phyloP scores from a whole-genome alignment of 2,797 vertebrate species.

The Gadopsis bispinosus region DNA sequence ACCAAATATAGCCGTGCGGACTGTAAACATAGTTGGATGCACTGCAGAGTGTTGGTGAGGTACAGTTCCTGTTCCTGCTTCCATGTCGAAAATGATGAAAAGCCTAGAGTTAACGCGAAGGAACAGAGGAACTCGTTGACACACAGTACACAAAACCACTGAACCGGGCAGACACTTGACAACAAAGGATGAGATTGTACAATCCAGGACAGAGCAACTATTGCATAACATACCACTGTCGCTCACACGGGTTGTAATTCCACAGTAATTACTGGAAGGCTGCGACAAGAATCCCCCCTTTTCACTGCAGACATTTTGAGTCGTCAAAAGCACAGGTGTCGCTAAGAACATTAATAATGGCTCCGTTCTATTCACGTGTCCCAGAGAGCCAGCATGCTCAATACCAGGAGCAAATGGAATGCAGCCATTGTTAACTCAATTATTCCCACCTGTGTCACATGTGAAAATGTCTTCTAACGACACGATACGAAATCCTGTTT shows the following conservation, averaged over 20 bases:
- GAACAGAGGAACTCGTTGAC: conserved; percentile 56
- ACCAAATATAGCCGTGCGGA: conserved; percentile 52
- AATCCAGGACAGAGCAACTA: conserved; percentile 23
- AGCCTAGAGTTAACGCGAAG: conserved; percentile 33
- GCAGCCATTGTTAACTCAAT: background rate
- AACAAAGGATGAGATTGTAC: conserved; percentile 49
- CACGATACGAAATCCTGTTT: background rate
- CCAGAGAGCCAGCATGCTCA: background rate
- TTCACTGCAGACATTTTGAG: conserved; percentile 3
- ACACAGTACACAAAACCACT: conserved; percentile 42
- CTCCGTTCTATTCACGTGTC: background rate
- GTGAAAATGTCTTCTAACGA: background rate
- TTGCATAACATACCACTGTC: conserved; percentile 35
- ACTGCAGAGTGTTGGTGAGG: conserved; percentile 14
- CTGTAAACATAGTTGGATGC: conserved; percentile 29
- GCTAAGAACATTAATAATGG: background rate
- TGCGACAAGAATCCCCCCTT: background rate
- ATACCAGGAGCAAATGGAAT: background rate
- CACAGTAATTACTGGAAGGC: conserved; percentile 17
- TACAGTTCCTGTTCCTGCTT: conserved; percentile 20
- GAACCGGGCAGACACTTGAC: conserved; percentile 44
- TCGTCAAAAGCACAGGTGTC: background rate
- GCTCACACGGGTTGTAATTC: conserved; percentile 29
- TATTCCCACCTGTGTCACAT: background rate
- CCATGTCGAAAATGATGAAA: conserved; percentile 30